Percentiles rank a stretch among this genome's conserved stretches.
phyloP scores from a whole-genome alignment of 2,113 vertebrate species.

The Diglossa brunneiventris region DNA sequence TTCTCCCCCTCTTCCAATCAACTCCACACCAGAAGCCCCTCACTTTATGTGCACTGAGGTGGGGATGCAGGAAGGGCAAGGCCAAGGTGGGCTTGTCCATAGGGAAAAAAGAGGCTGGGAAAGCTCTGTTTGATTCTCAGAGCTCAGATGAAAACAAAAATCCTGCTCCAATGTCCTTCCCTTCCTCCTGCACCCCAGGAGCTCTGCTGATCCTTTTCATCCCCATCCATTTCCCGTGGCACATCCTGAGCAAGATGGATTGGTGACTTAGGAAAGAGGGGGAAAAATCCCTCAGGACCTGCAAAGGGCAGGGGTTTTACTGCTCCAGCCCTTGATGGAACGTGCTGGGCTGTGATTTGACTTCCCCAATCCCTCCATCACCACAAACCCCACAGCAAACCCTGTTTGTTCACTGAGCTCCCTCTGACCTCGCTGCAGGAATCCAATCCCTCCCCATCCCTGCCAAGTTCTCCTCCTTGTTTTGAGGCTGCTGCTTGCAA shows the following conservation, averaged over 20 bases:
- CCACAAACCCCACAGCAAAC: background rate
- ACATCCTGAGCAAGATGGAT: background rate
- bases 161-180: background rate
- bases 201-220: background rate
- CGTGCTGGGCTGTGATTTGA: fast-evolving
- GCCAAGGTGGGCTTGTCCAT: background rate
- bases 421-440: background rate
- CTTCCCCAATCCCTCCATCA: background rate
- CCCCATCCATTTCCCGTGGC: background rate
- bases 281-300: background rate
- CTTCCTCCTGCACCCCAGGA: background rate
- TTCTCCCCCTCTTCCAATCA: background rate
- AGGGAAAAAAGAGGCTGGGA: background rate
- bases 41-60: fast-evolving
- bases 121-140: background rate
- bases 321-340: background rate
- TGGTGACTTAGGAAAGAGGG: background rate
- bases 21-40: fast-evolving
- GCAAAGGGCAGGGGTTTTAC: background rate
- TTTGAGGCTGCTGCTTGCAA: background rate
- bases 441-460: background rate
- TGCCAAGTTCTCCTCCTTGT: background rate
- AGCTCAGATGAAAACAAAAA: background rate
- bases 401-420: background rate
- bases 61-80: background rate